Evolutionary conservation across 2,113 vertebrate species (phyloP), one percentile per base, ranked within the genome.

Genomic region (Alaudala cheleensis): DNA sequence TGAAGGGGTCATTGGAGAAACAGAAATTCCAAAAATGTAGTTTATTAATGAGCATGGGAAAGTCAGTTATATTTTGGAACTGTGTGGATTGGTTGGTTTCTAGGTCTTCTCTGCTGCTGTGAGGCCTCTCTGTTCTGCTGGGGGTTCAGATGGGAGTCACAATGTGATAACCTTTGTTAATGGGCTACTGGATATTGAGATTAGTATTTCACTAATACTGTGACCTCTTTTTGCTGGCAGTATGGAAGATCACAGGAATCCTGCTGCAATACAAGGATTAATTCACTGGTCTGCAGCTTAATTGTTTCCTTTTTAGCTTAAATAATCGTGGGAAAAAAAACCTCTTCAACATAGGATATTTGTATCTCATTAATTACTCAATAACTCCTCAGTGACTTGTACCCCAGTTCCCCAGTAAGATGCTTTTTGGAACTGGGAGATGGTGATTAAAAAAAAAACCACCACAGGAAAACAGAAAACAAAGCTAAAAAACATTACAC

Each of bases 211-310:
- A 66, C 73, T 86, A 82, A 90, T 85, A 74, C 72, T 8, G 2
- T 86, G 88, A 90, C 88, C 94, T 92, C 88, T 89, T 90, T 91
- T 93, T 95, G 74, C 87, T 81, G 82, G n/a, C 64, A 49, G 22
- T 45, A 28, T 83, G 80, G 60, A 90, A 86, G 90, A 69, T 90
- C 88, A 77, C 31, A 76, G 56, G 57, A 90, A 64, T 67, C 76
- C 80, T 90, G 56, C 66, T 94, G 47, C 71, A 93, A 45, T 42
- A 67, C 56, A 92, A 88, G 65, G 74, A 96, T 93, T 94, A 94
- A 78, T 90, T 90, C 67, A 72, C 29, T 91, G 66, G 22, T 74
- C 76, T 73, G 57, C 60, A 64, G 72, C 71, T 78, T 86, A 77
- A 80, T 69, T 80, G 67, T 76, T 95, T 71, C 58, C 51, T 85